Percentiles rank a stretch among this genome's conserved stretches.
These are phyloP conservation scores for Plecturocebus donacophilus DNA, from an alignment of 2,113 vertebrate species.

Conservation along the genomic window DNA sequence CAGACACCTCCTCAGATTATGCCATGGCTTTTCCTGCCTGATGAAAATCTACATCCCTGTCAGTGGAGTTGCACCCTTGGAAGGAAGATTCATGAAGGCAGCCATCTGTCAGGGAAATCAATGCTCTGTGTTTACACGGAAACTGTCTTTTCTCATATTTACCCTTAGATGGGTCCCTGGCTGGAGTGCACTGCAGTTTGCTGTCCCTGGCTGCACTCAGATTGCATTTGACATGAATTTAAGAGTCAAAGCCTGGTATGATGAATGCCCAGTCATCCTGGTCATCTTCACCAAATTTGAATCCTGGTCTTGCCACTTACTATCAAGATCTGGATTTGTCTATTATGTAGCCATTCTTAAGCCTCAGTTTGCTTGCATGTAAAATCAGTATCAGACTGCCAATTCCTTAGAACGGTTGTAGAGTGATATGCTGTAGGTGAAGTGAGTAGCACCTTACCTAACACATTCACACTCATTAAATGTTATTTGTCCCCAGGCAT, in stretches of 20 bases:
- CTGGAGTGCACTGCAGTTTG: not conserved
- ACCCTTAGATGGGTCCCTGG: not conserved
- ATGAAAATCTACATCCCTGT: constrained; percentile 15
- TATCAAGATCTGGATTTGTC: not conserved
- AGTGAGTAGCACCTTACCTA: not conserved
- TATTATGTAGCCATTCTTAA: not conserved
- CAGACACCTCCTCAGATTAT: constrained; percentile 56
- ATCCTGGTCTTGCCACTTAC: not conserved
- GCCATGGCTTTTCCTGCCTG: constrained; percentile 63
- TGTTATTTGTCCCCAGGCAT: not conserved
- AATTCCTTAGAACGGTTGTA: not conserved
- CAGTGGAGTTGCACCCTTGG: constrained; percentile 4
- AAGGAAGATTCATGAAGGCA: not conserved
- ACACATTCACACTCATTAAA: not conserved
- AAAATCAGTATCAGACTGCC: not conserved
- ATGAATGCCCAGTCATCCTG: not conserved
- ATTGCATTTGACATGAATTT: not conserved
- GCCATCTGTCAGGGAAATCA: constrained; percentile 36
- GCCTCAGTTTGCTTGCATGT: too few relatives aligned
- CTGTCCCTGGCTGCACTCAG: not conserved
- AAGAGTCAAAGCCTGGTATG: not conserved
- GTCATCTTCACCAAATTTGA: not conserved
- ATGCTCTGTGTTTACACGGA: not conserved
- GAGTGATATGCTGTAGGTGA: not conserved
- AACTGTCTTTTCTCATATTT: not conserved